Evolutionary conservation across 2,113 vertebrate species (phyloP).

Genomic region (rabbit (Oryctolagus cuniculus)): mOryCun1.1 NC_091435.1:148763501-148764000

Average conservation of each 20-base stretch:
- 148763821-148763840: neutral
- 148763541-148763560: neutral
- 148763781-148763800: neutral
- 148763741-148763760: neutral
- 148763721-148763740: neutral
- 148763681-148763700: slow-evolving; percentile 38
- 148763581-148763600: neutral
- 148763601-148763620: neutral
- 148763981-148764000: neutral
- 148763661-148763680: neutral
- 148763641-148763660: slow-evolving; percentile 37
- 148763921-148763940: neutral
- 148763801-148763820: neutral
- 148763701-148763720: slow-evolving; percentile 5
- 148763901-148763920: neutral
- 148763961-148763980: neutral
- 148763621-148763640: neutral
- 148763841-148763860: neutral
- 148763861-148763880: slow-evolving; percentile 28
- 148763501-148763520: slow-evolving; percentile 56
- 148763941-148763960: neutral
- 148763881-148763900: neutral
- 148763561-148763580: neutral
- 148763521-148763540: slow-evolving; percentile 28
- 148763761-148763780: neutral